A percentile compares a stretch with the other conserved stretches of the same genome.
Evolutionary conservation across 2,888 invertebrate species (phyloP).

Genomic region (Noctua pronuba): DNA sequence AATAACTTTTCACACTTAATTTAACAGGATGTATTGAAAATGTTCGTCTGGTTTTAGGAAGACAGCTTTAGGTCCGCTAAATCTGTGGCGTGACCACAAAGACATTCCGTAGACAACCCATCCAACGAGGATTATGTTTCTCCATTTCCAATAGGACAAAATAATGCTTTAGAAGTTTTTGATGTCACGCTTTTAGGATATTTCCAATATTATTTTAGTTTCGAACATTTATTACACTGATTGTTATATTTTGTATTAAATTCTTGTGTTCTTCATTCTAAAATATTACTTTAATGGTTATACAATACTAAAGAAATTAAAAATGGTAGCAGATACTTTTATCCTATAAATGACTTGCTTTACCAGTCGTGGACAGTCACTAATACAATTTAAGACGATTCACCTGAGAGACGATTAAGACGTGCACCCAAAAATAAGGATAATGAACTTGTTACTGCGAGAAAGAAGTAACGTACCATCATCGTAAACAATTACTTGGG

Average conservation of each 20-base stretch:
- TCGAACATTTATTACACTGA: slow-evolving; percentile 17
- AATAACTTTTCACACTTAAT: slow-evolving; percentile 17
- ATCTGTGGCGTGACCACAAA: slow-evolving; percentile 59
- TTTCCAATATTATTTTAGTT: slow-evolving; percentile 41
- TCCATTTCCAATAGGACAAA: slow-evolving; percentile 72
- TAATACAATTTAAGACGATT: not conserved
- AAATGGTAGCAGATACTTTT: not conserved
- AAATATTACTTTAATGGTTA: slow-evolving; percentile 13
- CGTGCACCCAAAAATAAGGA: slow-evolving; percentile 8
- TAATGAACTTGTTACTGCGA: slow-evolving; percentile 32
- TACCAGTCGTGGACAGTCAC: not conserved
- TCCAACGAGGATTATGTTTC: slow-evolving; percentile 70
- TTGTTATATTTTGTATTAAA: slow-evolving; percentile 42
- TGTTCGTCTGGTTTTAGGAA: not conserved
- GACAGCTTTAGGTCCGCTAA: slow-evolving; percentile 42
- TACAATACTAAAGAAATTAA: not conserved
- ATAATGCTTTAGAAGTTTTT: slow-evolving; percentile 65
- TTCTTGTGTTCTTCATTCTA: slow-evolving; percentile 14
- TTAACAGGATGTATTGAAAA: slow-evolving; percentile 19
- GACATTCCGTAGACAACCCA: slow-evolving; percentile 62
- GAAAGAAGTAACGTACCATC: slow-evolving; percentile 60
- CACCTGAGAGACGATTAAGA: not conserved
- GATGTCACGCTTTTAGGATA: slow-evolving; percentile 58
- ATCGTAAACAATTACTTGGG: slow-evolving; percentile 75
- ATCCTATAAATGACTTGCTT: not conserved